Conservation (phyloP, 1,140 invertebrate species). For the Agrypnia vestita region DNA sequence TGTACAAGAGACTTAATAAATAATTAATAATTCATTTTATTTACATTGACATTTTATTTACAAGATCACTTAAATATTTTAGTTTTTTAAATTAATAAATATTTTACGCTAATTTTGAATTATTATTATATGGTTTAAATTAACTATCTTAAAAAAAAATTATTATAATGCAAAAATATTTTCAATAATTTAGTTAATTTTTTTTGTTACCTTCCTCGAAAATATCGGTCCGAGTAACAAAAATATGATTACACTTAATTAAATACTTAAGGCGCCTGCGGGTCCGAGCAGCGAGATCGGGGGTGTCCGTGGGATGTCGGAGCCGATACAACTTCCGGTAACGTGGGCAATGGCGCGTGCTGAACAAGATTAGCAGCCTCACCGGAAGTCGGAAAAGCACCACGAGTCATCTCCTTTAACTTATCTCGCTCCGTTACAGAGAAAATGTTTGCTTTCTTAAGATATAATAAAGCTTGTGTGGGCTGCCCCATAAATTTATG, state of each 20-base stretch:
- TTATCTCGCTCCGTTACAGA: conserved; percentile 27
- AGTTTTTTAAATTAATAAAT: too few species aligned
- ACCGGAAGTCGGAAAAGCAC: conserved; percentile 23
- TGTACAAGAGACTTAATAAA: too few species aligned
- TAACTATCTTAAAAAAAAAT: too few species aligned
- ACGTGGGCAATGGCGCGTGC: conserved; percentile 44
- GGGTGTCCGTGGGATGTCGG: conserved; percentile 14
- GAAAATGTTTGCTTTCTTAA: conserved; percentile 35
- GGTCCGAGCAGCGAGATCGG: conserved; percentile 12
- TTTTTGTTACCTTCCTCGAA: too few species aligned
- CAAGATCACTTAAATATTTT: too few species aligned
- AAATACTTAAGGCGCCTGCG: conserved; percentile 11
- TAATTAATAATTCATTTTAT: too few species aligned
- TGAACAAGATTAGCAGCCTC: conserved; percentile 34
- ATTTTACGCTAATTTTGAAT: too few species aligned
- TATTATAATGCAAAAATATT: too few species aligned
- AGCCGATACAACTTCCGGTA: conserved; percentile 40
- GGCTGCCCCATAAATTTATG: conserved; percentile 26
- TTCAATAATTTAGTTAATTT: too few species aligned
- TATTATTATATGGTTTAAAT: too few species aligned
- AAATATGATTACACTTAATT: conserved; percentile 9
- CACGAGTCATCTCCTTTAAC: conserved; percentile 21
- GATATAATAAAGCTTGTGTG: conserved; percentile 22
- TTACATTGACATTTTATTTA: too few species aligned
- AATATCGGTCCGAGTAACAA: neutral